Evolutionary conservation across 2,888 invertebrate genomes (phyloP), one percentile per base, ranked within the genome.

Genomic region (Asteroscopus sphinx): DNA sequence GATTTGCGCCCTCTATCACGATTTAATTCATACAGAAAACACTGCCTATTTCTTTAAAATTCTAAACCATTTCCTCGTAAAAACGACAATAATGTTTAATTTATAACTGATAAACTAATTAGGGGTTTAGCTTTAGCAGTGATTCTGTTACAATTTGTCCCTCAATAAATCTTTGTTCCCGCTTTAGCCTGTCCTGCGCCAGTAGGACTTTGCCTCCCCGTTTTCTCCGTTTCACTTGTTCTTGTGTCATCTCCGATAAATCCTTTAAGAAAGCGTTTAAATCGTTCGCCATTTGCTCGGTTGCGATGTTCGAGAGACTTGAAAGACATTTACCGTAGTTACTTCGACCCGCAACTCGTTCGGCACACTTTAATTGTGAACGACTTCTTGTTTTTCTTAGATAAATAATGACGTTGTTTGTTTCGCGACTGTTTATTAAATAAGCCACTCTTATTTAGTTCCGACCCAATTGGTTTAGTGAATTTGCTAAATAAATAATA

Each of bases 111-210:
- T 79, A 66, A 74, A 68, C 66, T 77, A 83, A 82, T 81, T 77
- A 80, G 60, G 66, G 68, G 51, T 60, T 74, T 67, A 66, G 64
- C 66, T 68, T 66, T 69, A 67, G 59, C 70, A 61, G 68, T 74
- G 77, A 78, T 82, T 79, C 63, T 61, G 68, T 78, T 75, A 81
- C 80, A 80, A 73, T 79, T 81, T 64, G 76, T 79, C 72, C 71
- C 73, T 68, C 75, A 72, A 83, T 83, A 83, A 82, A 83, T 83
- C 79, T 76, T 63, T 58, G 73, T 61, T 59, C 65, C 65, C 62
- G 72, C 61, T 70, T 70, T 68, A 68, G 63, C 66, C 73, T 59
- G 61, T 66, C 73, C 74, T 62, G 57, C 51, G 69, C 69, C 62
- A 53, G 52, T 52, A 80, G 63, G 62, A 71, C 66, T 71, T 72